Evolutionary conservation across 2,797 vertebrate genomes (phyloP).

Genomic region (Coreius guichenoti): DNA sequence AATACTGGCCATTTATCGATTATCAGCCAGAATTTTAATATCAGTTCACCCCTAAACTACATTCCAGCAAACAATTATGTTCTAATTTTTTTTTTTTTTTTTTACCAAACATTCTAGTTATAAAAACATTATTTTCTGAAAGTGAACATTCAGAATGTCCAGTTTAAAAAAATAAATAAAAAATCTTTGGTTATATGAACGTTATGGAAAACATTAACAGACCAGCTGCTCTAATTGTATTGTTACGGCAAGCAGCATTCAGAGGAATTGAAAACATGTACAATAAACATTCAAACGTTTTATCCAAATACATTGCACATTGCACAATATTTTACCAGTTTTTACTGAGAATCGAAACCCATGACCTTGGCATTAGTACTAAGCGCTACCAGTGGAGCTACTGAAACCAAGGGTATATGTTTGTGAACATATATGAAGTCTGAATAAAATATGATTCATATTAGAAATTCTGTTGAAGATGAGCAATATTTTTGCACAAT

Average conservation of each 20-base stretch:
- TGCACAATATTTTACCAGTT: not conserved
- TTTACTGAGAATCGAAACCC: not conserved
- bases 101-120: not conserved
- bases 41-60: not conserved
- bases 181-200: not conserved
- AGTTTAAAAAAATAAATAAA: not conserved
- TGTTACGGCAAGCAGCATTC: not conserved
- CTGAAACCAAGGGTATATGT: not conserved
- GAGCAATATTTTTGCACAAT: conserved; percentile 7
- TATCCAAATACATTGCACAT: too few species aligned
- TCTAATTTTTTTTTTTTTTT: not conserved
- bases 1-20: too few species aligned
- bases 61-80: not conserved
- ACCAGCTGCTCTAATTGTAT: not conserved
- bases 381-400: not conserved
- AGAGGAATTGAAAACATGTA: not conserved
- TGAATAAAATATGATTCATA: not conserved
- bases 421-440: not conserved
- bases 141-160: not conserved
- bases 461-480: not conserved
- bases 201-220: not conserved
- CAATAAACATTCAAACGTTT: not conserved
- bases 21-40: not conserved
- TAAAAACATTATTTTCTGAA: not conserved
- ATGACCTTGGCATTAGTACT: not conserved